These are phyloP conservation scores for Leptocoma aspasia DNA, from an alignment of 2,113 vertebrate species.

Conservation along the genomic window DNA sequence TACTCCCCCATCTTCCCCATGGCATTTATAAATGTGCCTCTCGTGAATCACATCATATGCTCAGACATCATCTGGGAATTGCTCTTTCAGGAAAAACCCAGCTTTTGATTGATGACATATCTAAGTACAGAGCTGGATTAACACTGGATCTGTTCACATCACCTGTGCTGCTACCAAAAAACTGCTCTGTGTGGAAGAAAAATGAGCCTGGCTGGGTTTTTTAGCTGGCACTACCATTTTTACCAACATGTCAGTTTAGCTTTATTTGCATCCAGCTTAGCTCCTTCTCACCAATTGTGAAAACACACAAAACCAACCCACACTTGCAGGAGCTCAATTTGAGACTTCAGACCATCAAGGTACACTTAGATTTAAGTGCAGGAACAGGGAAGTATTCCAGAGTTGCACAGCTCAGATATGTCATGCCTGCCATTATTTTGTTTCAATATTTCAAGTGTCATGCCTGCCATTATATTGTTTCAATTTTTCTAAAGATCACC, in stretches of 20 bases:
- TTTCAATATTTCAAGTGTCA: not conserved
- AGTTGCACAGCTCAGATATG: not conserved
- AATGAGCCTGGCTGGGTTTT: not conserved
- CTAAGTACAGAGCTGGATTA: not conserved
- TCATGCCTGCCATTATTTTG: not conserved
- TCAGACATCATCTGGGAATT: not conserved
- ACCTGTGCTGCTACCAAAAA: not conserved
- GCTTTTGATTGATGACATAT: not conserved
- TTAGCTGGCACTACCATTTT: not conserved
- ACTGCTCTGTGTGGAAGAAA: not conserved
- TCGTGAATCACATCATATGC: not conserved
- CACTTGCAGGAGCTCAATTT: not conserved
- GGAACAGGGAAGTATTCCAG: not conserved
- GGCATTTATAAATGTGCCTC: not conserved
- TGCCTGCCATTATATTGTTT: not conserved
- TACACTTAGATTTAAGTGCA: not conserved
- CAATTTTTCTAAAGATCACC: not conserved
- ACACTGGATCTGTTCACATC: not conserved
- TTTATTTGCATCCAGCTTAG: not conserved
- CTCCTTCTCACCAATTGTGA: not conserved
- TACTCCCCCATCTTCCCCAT: not conserved
- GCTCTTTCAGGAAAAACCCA: not conserved
- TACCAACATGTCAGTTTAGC: not conserved
- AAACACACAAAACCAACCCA: not conserved
- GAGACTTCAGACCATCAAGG: not conserved